A percentile compares a stretch with the other conserved stretches of the same genome.
These are phyloP conservation scores for Temnothorax longispinosus DNA, from an alignment of 1,140 invertebrate genomes.

Conservation along the genomic window DNA sequence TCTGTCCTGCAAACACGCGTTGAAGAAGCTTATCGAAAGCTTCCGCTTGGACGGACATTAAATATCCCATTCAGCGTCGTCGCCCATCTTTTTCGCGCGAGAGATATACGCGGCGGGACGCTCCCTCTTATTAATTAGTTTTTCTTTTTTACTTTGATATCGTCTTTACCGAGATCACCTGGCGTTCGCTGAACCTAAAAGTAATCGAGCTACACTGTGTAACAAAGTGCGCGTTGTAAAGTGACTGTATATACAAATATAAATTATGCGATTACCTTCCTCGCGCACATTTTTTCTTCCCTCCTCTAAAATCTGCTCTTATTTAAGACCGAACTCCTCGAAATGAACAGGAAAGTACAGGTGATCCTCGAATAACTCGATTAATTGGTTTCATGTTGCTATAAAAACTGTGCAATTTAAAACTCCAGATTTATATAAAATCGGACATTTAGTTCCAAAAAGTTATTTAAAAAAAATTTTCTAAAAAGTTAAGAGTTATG, in stretches of 20 bases:
- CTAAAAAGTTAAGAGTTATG: no score
- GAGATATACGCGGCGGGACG: constrained; percentile 62
- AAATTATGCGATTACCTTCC: constrained; percentile 82
- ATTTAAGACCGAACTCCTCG: background rate
- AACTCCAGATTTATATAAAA: no score
- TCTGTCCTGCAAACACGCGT: constrained; percentile 37
- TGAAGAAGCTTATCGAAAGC: constrained; percentile 37
- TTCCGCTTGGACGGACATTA: constrained; percentile 42
- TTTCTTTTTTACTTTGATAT: constrained; percentile 81
- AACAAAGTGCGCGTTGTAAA: constrained; percentile 84
- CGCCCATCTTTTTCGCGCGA: constrained; percentile 51
- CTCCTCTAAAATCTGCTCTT: background rate
- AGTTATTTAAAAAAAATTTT: no score
- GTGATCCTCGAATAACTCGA: no score
- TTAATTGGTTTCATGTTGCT: no score
- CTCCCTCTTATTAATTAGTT: constrained; percentile 76
- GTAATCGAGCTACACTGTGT: constrained; percentile 78
- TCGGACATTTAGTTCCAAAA: no score
- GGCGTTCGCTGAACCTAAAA: constrained; percentile 75
- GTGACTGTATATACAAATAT: constrained; percentile 86
- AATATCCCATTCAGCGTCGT: constrained; percentile 53
- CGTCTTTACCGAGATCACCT: constrained; percentile 76
- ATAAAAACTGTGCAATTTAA: no score
- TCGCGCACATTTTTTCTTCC: background rate
- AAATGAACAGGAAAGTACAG: background rate